Evolutionary conservation across 2,113 vertebrate genomes (phyloP).

Genomic region (Gymnogyps californianus): DNA sequence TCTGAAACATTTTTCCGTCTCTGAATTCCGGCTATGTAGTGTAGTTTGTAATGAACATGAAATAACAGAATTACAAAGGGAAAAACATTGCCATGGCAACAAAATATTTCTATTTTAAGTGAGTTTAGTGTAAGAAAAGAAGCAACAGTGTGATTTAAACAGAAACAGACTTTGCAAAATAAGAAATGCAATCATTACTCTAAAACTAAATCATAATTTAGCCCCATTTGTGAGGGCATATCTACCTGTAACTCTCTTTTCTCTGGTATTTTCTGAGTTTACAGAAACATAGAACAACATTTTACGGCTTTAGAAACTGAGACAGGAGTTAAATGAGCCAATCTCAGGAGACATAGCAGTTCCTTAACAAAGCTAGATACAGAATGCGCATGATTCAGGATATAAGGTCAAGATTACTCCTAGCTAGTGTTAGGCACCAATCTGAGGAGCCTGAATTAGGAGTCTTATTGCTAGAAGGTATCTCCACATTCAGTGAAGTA

Average conservation of each 20-base stretch:
- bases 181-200: conserved; percentile 12
- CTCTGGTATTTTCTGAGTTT: not conserved
- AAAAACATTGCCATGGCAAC: conserved; percentile 60
- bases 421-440: not conserved
- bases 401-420: not conserved
- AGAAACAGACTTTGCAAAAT: conserved; percentile 45
- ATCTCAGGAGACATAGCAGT: not conserved
- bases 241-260: not conserved
- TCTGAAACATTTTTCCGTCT: not conserved
- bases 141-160: conserved; percentile 40
- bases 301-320: not conserved
- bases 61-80: conserved; percentile 38
- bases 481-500: not conserved
- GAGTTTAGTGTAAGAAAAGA: conserved; percentile 28
- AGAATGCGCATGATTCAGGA: not conserved
- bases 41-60: conserved; percentile 20
- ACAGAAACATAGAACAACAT: not conserved
- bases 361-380: not conserved
- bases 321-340: not conserved
- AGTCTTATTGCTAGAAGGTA: not conserved
- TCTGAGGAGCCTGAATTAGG: not conserved
- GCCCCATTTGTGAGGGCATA: not conserved
- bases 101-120: conserved; percentile 63
- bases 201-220: conserved; percentile 2
- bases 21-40: not conserved